Base-by-base conservation (phyloP, 1,140 invertebrate species). In the Scaptomyza hsui region DNA sequence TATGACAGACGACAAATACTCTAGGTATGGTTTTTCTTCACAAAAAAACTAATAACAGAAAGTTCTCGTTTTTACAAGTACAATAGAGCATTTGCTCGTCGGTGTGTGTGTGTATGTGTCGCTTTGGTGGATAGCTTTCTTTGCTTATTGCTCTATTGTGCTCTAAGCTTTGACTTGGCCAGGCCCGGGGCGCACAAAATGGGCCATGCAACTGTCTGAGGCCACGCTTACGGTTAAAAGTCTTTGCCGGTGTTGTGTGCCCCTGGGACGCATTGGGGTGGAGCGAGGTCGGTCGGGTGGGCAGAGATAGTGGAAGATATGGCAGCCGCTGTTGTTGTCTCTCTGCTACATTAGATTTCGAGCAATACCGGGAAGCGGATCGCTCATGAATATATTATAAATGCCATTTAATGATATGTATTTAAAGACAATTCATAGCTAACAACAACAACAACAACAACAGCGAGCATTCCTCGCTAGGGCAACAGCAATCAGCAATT, bases 331-430 rank as follows among this genome's bases (percentile, higher is more conserved):
- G 26, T 29, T 29, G 26, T 61, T 63, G 52, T 19, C 42, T 53
- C n/a, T n/a, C n/a, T n/a, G n/a, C 15, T 51, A 68, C 78, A 71
- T 88, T 89, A 86, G 82, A 86, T 88, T 68, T 77, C 65, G 81
- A 81, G 78, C 82, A 86, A 81, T 86, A 86, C 81, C 78, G 81
- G 81, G 81, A 85, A 85, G 73, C 81, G 59, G 71, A 74, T 77
- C 71, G 73, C 80, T 85, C 77, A 88, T 86, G 81, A 86, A 86
- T 86, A 86, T 88, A 86, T 86, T 86, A 86, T 75, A 88, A 86
- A 88, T 86, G 82, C 78, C 75, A 88, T 88, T 86, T 85, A 85
- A 85, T 86, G 80, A 83, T 78, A 79, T 85, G 77, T 85, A 85
- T 85, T 85, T 85, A 85, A 86, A 85, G 80, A 85, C 80, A 85